These are phyloP conservation scores for Pipistrellus pipistrellus DNA, from an alignment of 2,797 vertebrate species.

Conservation along the genomic window DNA sequence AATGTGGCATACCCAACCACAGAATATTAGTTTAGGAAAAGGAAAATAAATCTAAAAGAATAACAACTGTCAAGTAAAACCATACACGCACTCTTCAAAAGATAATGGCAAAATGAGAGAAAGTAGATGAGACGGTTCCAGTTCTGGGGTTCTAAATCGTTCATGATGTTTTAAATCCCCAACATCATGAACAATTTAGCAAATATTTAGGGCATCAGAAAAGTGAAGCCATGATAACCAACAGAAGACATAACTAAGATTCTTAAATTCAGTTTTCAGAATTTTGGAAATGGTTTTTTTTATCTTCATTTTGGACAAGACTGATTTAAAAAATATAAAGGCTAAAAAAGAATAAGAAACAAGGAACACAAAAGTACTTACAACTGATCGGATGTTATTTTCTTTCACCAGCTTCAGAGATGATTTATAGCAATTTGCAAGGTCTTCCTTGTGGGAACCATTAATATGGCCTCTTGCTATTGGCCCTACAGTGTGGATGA, in stretches of 20 bases:
- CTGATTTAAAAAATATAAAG: conserved; percentile 23
- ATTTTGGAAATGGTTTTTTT: conserved; percentile 8
- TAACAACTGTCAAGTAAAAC: conserved; percentile 36
- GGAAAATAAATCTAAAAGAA: conserved; percentile 59
- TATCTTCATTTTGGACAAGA: not conserved
- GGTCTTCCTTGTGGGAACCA: conserved; percentile 92
- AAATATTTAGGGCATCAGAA: not conserved
- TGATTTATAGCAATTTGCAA: conserved; percentile 96
- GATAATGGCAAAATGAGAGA: not conserved
- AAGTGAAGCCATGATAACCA: not conserved
- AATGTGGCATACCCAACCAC: not conserved
- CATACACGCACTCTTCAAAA: conserved; percentile 35
- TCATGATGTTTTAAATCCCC: conserved; percentile 18
- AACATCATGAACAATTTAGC: not conserved
- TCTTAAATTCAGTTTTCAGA: not conserved
- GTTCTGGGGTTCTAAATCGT: not conserved
- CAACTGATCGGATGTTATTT: conserved; percentile 94
- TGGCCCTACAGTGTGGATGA: conserved; percentile 98
- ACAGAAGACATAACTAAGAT: not conserved
- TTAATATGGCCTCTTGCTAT: conserved; percentile 96
- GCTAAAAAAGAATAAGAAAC: conserved; percentile 31
- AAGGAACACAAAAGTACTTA: conserved; percentile 89
- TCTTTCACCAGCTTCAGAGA: conserved; percentile 96
- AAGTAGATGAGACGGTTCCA: not conserved
- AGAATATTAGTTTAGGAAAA: conserved; percentile 18